Percentiles rank a stretch among this genome's conserved stretches.
Evolutionary conservation across 2,888 invertebrate genomes (phyloP).

Genomic region (Margaritifera margaritifera): DNA sequence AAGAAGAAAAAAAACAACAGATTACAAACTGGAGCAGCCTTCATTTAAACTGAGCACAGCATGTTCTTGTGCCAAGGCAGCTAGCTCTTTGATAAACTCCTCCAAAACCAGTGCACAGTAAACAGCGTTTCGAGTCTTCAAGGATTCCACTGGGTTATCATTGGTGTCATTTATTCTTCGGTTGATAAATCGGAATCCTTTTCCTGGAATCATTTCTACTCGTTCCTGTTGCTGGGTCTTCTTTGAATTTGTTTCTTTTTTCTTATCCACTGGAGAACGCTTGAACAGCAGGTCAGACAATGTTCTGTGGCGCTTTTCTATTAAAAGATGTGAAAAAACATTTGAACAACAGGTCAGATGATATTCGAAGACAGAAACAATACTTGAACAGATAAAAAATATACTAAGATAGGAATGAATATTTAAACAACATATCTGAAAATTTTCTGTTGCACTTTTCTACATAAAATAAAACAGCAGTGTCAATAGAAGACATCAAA

Average conservation of each 20-base stretch:
- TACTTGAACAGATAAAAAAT: too few relatives aligned
- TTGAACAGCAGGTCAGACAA: constrained; percentile 60
- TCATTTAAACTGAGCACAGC: constrained; percentile 74
- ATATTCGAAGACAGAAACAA: too few relatives aligned
- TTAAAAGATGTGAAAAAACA: constrained; percentile 11
- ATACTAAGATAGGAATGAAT: too few relatives aligned
- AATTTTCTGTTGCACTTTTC: too few relatives aligned
- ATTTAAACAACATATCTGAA: too few relatives aligned
- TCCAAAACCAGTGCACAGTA: constrained; percentile 91
- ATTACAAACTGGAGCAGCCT: constrained; percentile 23
- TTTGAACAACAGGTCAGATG: not conserved
- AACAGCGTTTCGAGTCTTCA: constrained; percentile 75
- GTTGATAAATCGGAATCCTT: constrained; percentile 61
- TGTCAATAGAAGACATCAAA: too few relatives aligned
- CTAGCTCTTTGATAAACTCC: constrained; percentile 96
- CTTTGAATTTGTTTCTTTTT: constrained; percentile 14
- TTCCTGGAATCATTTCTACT: constrained; percentile 47
- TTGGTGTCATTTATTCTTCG: constrained; percentile 31
- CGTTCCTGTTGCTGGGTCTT: constrained; percentile 26
- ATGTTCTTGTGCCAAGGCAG: constrained; percentile 95
- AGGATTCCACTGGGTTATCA: constrained; percentile 54
- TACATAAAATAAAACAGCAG: too few relatives aligned
- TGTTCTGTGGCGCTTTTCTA: constrained; percentile 59
- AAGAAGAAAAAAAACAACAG: too few relatives aligned
- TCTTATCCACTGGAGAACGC: constrained; percentile 44